These are phyloP conservation scores for Sinelater perroti DNA, from an alignment of 2,888 invertebrate genomes.

Conservation along the genomic window DNA sequence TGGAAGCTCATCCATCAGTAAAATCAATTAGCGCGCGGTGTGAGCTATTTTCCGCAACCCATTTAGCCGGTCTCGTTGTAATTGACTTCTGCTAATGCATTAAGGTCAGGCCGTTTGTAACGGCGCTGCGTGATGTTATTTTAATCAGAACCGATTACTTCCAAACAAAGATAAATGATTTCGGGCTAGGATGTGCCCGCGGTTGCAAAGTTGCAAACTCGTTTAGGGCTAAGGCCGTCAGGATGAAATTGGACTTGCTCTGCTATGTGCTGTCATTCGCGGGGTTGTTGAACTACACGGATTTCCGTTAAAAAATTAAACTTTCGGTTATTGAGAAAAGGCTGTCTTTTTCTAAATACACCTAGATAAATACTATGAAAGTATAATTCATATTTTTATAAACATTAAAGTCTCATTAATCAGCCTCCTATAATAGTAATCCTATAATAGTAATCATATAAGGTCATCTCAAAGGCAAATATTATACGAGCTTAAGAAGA, in stretches of 20 bases:
- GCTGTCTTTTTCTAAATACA: too few relatives aligned
- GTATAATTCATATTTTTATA: too few relatives aligned
- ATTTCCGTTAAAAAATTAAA: too few relatives aligned
- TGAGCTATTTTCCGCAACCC: background rate
- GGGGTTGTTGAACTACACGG: constrained; percentile 2
- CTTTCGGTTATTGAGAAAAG: too few relatives aligned
- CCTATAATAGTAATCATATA: too few relatives aligned
- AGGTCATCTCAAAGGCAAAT: too few relatives aligned
- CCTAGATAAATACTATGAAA: too few relatives aligned
- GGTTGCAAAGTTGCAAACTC: constrained; percentile 8
- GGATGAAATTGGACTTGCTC: constrained; percentile 6
- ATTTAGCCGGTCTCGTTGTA: background rate
- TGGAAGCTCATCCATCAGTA: too few relatives aligned
- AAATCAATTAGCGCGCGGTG: too few relatives aligned
- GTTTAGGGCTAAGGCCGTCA: background rate
- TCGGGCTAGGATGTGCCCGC: background rate
- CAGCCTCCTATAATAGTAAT: too few relatives aligned
- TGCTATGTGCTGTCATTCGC: background rate
- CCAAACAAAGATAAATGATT: constrained; percentile 20
- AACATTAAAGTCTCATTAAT: too few relatives aligned
- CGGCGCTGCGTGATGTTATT: background rate
- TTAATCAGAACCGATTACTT: constrained; percentile 13
- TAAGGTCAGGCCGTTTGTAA: background rate
- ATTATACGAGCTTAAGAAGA: too few relatives aligned
- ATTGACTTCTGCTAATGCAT: background rate